A percentile compares a stretch with the other conserved stretches of the same genome.
phyloP scores from a whole-genome alignment of 2,113 vertebrate species.

The Eulacestoma nigropectus region DNA sequence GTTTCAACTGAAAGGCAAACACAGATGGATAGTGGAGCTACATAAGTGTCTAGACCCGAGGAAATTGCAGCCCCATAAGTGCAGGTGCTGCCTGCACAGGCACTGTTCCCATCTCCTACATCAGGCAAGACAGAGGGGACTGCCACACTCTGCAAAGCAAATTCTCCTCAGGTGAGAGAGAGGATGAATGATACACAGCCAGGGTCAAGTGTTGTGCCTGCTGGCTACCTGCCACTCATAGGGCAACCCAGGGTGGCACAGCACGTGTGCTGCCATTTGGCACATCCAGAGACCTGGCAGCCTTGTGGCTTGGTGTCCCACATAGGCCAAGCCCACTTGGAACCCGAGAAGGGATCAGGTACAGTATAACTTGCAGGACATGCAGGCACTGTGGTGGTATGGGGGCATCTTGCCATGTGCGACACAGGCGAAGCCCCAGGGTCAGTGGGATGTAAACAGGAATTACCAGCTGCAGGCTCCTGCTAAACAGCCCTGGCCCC shows the following conservation, averaged over 20 bases:
- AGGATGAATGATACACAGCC: neutral
- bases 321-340: fast-evolving
- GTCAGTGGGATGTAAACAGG: constrained; percentile 21
- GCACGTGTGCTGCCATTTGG: neutral
- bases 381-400: neutral
- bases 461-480: constrained; percentile 21
- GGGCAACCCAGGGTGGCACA: neutral
- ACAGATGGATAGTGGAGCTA: neutral
- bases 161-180: neutral
- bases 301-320: neutral
- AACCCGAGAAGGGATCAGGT: neutral
- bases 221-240: neutral
- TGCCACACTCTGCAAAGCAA: neutral
- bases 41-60: neutral
- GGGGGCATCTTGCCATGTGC: fast-evolving
- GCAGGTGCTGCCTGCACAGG: neutral
- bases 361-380: neutral
- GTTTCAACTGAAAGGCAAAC: neutral
- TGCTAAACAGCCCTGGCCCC: neutral
- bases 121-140: neutral
- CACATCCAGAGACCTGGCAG: neutral
- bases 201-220: neutral
- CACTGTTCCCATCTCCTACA: neutral
- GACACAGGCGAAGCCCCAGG: neutral
- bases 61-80: neutral